These are phyloP conservation scores for Bombus soroeensis DNA, from an alignment of 1,140 invertebrate species.

Conservation along the genomic window DNA sequence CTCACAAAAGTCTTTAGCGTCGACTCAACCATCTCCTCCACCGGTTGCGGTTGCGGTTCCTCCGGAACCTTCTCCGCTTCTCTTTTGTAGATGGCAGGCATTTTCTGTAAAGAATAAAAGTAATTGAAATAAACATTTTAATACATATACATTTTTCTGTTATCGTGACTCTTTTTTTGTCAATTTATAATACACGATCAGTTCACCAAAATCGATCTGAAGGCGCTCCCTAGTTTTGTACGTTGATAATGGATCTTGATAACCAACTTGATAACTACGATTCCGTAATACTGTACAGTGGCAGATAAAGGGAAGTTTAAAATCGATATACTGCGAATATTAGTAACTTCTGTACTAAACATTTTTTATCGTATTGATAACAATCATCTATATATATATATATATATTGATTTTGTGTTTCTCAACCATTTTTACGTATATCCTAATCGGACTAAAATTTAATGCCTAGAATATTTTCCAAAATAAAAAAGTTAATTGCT, in stretches of 20 bases:
- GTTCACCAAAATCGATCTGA: neutral
- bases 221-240: no score
- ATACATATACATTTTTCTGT: neutral
- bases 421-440: no score
- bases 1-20: slow-evolving; percentile 54
- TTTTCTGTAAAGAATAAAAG: slow-evolving; percentile 67
- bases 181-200: neutral
- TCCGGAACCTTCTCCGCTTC: slow-evolving; percentile 39
- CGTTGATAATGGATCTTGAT: neutral
- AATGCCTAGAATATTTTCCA: no score
- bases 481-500: no score
- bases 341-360: no score
- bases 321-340: no score
- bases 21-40: slow-evolving; percentile 34
- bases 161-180: neutral
- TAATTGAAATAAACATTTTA: neutral
- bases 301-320: no score
- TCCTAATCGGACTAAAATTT: no score
- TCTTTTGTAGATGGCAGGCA: slow-evolving; percentile 71
- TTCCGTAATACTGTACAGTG: neutral
- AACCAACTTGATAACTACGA: neutral
- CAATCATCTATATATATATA: no score
- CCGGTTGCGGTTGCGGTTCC: neutral
- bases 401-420: no score
- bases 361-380: no score